Percentiles rank a stretch among this genome's conserved stretches.
Conservation (phyloP, 2,113 vertebrate species). For the Cyphomyrus plagiostoma region DNA sequence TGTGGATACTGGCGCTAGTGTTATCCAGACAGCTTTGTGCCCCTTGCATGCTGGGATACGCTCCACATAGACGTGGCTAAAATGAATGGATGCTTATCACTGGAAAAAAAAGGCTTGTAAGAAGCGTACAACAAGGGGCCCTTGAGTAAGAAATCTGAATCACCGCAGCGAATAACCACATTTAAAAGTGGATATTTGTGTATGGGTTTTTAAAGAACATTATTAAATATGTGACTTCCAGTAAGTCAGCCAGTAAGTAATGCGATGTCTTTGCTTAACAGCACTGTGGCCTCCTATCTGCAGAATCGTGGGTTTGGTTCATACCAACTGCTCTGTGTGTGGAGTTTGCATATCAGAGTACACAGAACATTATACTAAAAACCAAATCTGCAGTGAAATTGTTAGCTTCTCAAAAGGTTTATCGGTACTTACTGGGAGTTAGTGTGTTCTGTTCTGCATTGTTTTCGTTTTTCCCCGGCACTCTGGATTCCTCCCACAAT, state of each 20-base stretch:
- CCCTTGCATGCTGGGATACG: background rate
- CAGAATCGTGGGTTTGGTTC: background rate
- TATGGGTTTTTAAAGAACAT: background rate
- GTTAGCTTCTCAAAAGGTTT: background rate
- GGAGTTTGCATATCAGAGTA: background rate
- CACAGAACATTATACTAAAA: background rate
- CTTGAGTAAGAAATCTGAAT: background rate
- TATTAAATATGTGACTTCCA: background rate
- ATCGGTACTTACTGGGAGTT: background rate
- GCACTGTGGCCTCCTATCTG: background rate
- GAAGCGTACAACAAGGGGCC: background rate
- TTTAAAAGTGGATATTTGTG: background rate
- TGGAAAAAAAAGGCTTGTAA: background rate
- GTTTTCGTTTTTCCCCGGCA: background rate
- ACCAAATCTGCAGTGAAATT: background rate
- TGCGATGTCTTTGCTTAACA: background rate
- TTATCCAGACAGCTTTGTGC: background rate
- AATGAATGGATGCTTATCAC: background rate
- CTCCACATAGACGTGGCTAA: background rate
- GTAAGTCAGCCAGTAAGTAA: background rate
- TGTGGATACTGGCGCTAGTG: background rate
- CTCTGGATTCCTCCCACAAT: background rate
- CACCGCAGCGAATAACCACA: background rate
- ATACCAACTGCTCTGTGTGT: background rate
- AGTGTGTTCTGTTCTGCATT: background rate